Conservation (phyloP, 2,113 vertebrate species). For the Smithornis capensis region DNA sequence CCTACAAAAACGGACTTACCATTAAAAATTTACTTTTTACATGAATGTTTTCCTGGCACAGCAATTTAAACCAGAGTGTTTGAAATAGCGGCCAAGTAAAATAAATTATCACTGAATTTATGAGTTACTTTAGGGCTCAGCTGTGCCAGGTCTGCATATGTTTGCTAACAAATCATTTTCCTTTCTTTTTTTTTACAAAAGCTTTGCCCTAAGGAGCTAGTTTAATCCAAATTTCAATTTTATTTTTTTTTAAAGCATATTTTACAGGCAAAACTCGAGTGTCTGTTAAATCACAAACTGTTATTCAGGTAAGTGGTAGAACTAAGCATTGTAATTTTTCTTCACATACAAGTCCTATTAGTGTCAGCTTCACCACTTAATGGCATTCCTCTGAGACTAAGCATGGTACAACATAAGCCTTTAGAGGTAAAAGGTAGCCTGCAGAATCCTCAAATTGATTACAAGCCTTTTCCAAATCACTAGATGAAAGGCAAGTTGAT, state of each 20-base stretch:
- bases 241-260: not conserved
- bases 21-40: slow-evolving; percentile 43
- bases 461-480: not conserved
- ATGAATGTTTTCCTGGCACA: slow-evolving; percentile 54
- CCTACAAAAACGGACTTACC: slow-evolving; percentile 36
- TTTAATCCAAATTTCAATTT: not conserved
- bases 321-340: not conserved
- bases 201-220: not conserved
- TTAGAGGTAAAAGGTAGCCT: not conserved
- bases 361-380: not conserved
- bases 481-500: not conserved
- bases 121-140: slow-evolving; percentile 50
- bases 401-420: not conserved
- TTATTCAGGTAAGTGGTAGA: not conserved
- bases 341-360: not conserved
- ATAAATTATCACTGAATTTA: slow-evolving; percentile 73
- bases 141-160: slow-evolving; percentile 19
- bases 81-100: slow-evolving; percentile 75
- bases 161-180: not conserved
- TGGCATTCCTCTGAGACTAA: not conserved
- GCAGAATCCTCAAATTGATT: not conserved
- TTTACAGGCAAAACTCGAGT: not conserved
- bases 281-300: not conserved
- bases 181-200: not conserved
- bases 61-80: slow-evolving; percentile 45